These are phyloP conservation scores for Ochropleura leucogaster DNA, from an alignment of 2,888 invertebrate genomes.

Conservation along the genomic window DNA sequence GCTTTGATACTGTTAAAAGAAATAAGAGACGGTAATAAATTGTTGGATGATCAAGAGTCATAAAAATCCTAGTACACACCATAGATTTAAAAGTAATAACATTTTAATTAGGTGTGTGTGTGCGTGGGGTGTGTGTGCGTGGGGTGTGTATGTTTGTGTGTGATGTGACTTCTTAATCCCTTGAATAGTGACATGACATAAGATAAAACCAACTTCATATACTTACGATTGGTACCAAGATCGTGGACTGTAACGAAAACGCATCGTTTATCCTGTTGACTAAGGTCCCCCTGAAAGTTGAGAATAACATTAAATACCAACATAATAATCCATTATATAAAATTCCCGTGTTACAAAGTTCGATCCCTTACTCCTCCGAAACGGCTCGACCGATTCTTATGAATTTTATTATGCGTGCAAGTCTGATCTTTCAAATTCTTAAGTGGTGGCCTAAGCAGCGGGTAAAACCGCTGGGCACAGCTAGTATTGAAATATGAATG, in stretches of 20 bases:
- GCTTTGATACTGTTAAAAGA: background rate
- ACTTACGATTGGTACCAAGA: conserved; percentile 95
- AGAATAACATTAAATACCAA: conserved; percentile 7
- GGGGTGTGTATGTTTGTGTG: too few species aligned
- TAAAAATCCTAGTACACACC: background rate
- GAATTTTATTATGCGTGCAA: too few species aligned
- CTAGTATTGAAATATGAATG: background rate
- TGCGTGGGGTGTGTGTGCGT: too few species aligned
- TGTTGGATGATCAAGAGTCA: conserved; percentile 12
- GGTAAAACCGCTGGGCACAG: too few species aligned
- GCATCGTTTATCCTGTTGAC: conserved; percentile 95
- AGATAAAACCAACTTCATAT: background rate
- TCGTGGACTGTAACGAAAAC: conserved; percentile 97
- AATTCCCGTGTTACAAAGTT: too few species aligned
- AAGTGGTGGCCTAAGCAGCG: too few species aligned
- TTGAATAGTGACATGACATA: too few species aligned
- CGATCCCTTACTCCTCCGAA: too few species aligned
- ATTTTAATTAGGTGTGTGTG: background rate
- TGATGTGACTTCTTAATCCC: background rate
- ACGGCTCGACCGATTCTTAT: too few species aligned
- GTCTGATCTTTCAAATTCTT: too few species aligned
- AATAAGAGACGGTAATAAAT: conserved; percentile 11
- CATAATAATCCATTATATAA: too few species aligned
- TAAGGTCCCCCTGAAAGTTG: conserved; percentile 93
- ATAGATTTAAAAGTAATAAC: background rate